Conservation (phyloP, 2,113 vertebrate genomes). For the Oryzias melastigma region DNA sequence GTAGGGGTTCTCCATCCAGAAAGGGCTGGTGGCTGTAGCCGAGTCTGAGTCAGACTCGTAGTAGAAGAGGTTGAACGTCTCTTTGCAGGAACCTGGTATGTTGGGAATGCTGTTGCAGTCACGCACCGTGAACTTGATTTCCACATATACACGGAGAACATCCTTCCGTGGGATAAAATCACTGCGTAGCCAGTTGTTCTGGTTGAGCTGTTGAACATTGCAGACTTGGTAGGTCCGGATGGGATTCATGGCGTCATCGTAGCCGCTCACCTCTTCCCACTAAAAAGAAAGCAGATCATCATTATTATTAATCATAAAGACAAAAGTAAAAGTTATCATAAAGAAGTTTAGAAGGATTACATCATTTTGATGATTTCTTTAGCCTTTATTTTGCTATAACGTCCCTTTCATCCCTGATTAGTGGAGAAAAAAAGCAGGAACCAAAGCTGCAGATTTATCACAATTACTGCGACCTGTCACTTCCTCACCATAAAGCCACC, state of each 20-base stretch:
- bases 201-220: conserved; percentile 87
- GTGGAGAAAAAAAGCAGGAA: conserved; percentile 49
- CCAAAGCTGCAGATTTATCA: conserved; percentile 70
- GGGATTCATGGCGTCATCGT: conserved; percentile 94
- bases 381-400: conserved; percentile 18
- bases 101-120: conserved; percentile 98
- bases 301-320: conserved; percentile 8
- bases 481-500: conserved; percentile 42
- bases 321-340: conserved; percentile 5
- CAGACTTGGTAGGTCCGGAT: conserved; percentile 98
- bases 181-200: conserved; percentile 98
- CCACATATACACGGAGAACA: conserved; percentile 92
- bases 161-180: conserved; percentile 91
- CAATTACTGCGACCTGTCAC: conserved; percentile 72
- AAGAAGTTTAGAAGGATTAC: conserved; percentile 10
- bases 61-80: conserved; percentile 98
- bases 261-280: conserved; percentile 99
- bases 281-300: conserved; percentile 52
- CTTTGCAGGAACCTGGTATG: conserved; percentile 96
- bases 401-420: conserved; percentile 55
- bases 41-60: conserved; percentile 93
- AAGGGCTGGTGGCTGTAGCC: conserved; percentile 91
- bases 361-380: conserved; percentile 1
- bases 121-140: conserved; percentile 95
- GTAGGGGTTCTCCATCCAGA: conserved; percentile 99